Evolutionary conservation across 2,797 vertebrate species (phyloP), one percentile per base, ranked within the genome.

Genomic region (Acrossocheilus fasciatus): DNA sequence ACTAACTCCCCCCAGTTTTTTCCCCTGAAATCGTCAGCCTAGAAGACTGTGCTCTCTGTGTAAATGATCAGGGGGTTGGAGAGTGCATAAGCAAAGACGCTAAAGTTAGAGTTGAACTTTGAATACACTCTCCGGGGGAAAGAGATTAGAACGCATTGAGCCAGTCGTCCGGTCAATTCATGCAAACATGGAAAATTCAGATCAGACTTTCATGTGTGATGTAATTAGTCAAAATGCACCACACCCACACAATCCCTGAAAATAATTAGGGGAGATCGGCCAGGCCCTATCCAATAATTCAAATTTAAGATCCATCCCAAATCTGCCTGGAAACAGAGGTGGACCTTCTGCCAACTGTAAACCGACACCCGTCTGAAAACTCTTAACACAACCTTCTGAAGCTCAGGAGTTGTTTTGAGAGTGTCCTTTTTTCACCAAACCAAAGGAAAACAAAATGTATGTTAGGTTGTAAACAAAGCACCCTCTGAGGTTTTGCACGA

Each of bases 41-140:
- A 36, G 83, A 79, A 79, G n/a, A 85, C 66, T 72, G 73, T n/a
- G 45, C 69, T 72, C 79, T 70, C 85, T 87, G 52, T 87, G 72
- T 85, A 52, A 84, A 76, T 43, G 77, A 80, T 73, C 72, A 64
- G n/a, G 50, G 81, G 78, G 59, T 74, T 80, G 81, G 43, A 76
- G 43, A 84, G 70, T 30, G 68, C 47, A 70, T 69, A 52, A 57
- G 84, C 43, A 1, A 43, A 50, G 68, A 36, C 10, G 34, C 82
- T 86, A 89, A 87, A 87, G 80, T 87, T 86, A 86, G 83, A 81
- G 81, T 15, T 87, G 84, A 89, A 86, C 88, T 89, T 59, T 74
- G 43, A 45, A 36, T 85, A 36, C 39, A 69, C 84, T 83, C 75
- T 75, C 23, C 0, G 41, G 52, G 86, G 78, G 76, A 87, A 83